Base-by-base conservation (phyloP, 2,113 vertebrate genomes). In the Spilogale gracilis region DNA sequence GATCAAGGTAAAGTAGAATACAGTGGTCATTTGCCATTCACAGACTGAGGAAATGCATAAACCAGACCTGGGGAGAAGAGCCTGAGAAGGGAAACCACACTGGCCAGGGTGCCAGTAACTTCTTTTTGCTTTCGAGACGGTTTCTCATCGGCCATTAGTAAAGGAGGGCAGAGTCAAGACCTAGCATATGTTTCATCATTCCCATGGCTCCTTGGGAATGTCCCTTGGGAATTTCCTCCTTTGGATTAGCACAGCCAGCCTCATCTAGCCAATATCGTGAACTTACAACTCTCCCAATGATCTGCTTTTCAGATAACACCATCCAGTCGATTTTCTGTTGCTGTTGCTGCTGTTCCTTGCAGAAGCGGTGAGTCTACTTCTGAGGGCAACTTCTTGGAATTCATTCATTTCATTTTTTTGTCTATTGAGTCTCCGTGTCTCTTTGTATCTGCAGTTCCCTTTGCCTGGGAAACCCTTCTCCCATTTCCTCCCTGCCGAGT, bases 251-350 rank as follows among this genome's bases (percentile, higher is more conserved):
- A n/a, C 14, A 12, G 0, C 4, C 7, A 79, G 43, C 45, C 30
- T 78, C 16, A 7, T 45, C 65, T 25, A 8, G 4, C 38, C 10
- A 8, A 6, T 20, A 8, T 38, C 52, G 61, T 5, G 50, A 74
- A 50, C 52, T 63, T 2, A 0, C 0, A 32, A 13, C 80, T 96
- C 54, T 80, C 43, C 89, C 93, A 96, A 98, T 98, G 95, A 96
- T 98, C 52, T 98, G 98, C 10, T 97, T 98, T 97, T 91, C 98
- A 99, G 98, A 99, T 97, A 98, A 98, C 20, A 98, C 98, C 90
- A 97, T 99, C 97, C 99, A 98, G 94, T 99, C 98, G 2, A 94
- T 99, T 78, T 99, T 99, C 97, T 99, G 98, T 78, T 99, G 99
- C 95, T 98, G 98, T 86, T 99, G 98, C 13, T 98, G 98, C 94